Evolutionary conservation across 2,888 invertebrate species (phyloP).

Genomic region (Pasiphila rectangulata): DNA sequence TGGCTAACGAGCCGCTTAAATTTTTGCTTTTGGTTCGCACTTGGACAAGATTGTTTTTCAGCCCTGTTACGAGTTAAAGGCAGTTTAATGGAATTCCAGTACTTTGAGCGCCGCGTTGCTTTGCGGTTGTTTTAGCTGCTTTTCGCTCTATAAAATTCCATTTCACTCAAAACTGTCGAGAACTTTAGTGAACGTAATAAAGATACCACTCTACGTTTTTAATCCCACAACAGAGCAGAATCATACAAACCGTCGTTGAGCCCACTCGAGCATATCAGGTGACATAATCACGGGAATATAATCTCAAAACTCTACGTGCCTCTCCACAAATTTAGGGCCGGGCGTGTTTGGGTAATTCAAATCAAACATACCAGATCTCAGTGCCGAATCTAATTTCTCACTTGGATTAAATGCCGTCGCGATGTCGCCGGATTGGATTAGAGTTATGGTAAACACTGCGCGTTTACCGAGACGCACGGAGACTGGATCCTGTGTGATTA

Average conservation of each 20-base stretch:
- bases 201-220: constrained; percentile 1
- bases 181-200: background rate
- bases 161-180: background rate
- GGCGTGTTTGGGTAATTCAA: constrained; percentile 44
- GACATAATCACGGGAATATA: constrained; percentile 24
- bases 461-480: constrained; percentile 16
- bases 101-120: constrained; percentile 16
- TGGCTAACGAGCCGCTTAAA: constrained; percentile 45
- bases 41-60: constrained; percentile 41
- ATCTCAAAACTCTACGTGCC: constrained; percentile 32
- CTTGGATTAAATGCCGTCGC: constrained; percentile 59
- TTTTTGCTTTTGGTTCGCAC: constrained; percentile 39
- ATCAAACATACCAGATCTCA: constrained; percentile 59
- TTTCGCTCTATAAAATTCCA: constrained; percentile 16
- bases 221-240: constrained; percentile 13
- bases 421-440: constrained; percentile 59
- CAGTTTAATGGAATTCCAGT: constrained; percentile 26
- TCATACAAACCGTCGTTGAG: constrained; percentile 12
- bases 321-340: constrained; percentile 18
- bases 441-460: constrained; percentile 27
- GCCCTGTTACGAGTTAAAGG: constrained; percentile 34
- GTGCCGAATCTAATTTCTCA: constrained; percentile 66
- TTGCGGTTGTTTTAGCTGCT: constrained; percentile 1
- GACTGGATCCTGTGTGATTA: constrained; percentile 8
- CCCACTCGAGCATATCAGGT: constrained; percentile 25